phyloP scores from a whole-genome alignment of 2,797 vertebrate genomes.

The Lepidocolaptes lacrymiger region DNA sequence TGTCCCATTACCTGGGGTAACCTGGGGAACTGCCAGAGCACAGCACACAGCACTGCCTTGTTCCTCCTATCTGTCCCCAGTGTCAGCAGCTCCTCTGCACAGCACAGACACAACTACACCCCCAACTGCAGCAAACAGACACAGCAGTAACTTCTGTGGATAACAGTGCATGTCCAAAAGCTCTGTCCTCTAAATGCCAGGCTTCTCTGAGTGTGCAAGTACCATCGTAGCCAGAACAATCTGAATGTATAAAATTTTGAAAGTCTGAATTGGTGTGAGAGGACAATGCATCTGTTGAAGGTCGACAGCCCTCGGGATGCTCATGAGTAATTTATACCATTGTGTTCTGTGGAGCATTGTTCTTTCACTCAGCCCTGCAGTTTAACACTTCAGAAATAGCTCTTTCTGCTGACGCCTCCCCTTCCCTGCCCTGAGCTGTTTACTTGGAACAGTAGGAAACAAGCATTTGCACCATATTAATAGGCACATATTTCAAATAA shows the following conservation, averaged over 20 bases:
- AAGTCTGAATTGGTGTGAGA: constrained; percentile 15
- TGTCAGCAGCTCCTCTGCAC: constrained; percentile 31
- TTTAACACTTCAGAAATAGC: constrained; percentile 35
- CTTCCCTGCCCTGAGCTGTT: neutral
- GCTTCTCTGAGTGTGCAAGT: neutral
- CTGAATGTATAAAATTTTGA: neutral
- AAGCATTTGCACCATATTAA: neutral
- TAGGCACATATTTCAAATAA: neutral
- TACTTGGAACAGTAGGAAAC: neutral
- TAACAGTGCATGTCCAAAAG: neutral
- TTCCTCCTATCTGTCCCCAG: neutral
- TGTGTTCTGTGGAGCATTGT: constrained; percentile 69
- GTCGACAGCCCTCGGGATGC: neutral
- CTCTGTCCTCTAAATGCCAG: neutral
- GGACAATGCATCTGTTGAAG: constrained; percentile 41
- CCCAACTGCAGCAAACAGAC: neutral
- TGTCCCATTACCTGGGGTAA: neutral
- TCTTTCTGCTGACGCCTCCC: neutral
- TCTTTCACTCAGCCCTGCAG: constrained; percentile 23
- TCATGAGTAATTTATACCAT: constrained; percentile 65
- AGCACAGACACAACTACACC: neutral
- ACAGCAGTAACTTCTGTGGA: neutral
- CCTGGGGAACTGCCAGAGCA: neutral
- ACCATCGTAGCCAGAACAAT: neutral
- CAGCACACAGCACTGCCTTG: neutral